phyloP scores from a whole-genome alignment of 2,888 invertebrate genomes.

The Rapana venosa region DNA sequence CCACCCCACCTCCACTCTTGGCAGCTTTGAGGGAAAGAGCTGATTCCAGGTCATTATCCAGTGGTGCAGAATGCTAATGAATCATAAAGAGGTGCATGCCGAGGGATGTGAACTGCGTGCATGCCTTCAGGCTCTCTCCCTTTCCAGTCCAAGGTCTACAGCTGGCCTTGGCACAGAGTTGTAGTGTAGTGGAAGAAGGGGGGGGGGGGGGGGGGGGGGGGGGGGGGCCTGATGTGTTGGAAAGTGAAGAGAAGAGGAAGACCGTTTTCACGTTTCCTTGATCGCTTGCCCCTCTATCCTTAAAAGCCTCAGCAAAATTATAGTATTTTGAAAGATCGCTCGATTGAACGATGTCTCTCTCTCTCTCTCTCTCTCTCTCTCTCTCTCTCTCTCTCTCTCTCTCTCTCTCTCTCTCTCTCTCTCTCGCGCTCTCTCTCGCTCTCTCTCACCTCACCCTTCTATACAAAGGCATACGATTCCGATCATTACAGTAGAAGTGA shows the following conservation, averaged over 20 bases:
- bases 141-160: neutral
- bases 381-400: neutral
- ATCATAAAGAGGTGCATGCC: too few relatives aligned
- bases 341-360: neutral
- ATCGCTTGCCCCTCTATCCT: too few relatives aligned
- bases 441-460: neutral
- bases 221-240: neutral
- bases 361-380: neutral
- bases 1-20: neutral
- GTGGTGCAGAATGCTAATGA: too few relatives aligned
- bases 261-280: too few relatives aligned
- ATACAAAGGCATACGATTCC: too few relatives aligned
- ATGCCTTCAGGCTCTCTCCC: neutral
- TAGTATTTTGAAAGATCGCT: neutral
- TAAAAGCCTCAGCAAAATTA: too few relatives aligned
- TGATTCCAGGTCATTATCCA: too few relatives aligned
- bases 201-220: neutral
- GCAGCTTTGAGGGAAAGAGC: too few relatives aligned
- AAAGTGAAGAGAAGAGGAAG: too few relatives aligned
- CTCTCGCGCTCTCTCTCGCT: neutral
- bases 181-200: neutral
- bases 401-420: neutral
- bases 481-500: too few relatives aligned
- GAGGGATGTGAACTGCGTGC: too few relatives aligned
- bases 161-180: neutral